phyloP scores from a whole-genome alignment of 2,113 vertebrate species.

The Pontoporia blainvillei region DNA sequence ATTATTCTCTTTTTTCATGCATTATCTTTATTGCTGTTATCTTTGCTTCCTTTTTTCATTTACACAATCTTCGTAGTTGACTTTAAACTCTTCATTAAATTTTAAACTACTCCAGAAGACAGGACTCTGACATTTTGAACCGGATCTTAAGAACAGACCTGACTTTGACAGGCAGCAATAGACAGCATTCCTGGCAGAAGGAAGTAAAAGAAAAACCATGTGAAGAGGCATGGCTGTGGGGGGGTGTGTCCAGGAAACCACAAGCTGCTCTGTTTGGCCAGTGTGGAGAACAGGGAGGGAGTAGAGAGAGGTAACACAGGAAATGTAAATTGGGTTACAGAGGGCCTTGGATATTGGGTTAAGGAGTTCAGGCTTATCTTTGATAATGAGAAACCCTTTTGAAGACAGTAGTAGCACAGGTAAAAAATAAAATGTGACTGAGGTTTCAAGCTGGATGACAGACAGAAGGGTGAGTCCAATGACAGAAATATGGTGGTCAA shows the following conservation, averaged over 20 bases:
- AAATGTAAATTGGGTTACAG: fast-evolving
- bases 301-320: background rate
- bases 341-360: background rate
- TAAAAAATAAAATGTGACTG: background rate
- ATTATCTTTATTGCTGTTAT: background rate
- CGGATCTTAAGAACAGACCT: background rate
- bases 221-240: too few species aligned
- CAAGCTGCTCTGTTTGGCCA: background rate
- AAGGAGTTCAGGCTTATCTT: background rate
- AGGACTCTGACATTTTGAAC: background rate
- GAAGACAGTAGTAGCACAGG: background rate
- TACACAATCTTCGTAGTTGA: background rate
- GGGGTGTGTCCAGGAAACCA: background rate
- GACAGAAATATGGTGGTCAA: background rate
- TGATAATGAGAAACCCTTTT: background rate
- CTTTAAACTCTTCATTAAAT: background rate
- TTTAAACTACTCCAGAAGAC: background rate
- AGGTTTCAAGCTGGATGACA: background rate
- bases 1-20: background rate
- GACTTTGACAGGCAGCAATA: background rate
- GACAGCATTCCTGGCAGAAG: background rate
- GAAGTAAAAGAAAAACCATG: background rate
- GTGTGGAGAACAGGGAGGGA: fast-evolving
- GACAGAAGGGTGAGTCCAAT: background rate
- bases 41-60: background rate